Base-by-base conservation (phyloP, 2,888 invertebrate genomes). In the Drosophila mulleri region DNA sequence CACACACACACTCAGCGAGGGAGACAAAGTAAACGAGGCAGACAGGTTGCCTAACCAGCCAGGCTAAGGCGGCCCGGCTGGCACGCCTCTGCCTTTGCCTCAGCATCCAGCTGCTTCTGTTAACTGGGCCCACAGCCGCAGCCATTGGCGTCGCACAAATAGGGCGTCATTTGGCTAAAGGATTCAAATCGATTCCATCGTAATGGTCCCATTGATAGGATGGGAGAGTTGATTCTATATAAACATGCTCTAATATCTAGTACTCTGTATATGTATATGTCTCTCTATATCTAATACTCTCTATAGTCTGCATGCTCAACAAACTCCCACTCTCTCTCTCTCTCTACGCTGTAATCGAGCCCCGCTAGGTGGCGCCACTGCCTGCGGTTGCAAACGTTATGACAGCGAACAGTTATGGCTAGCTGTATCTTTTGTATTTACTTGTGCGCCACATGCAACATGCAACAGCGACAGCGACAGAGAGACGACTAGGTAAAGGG, bases 391-490 rank as follows among this genome's bases (percentile, higher is more conserved):
- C 76, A 76, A 59, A 3, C 65, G 12, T 80, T 76, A 79, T 82
- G 72, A 70, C 70, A 71, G 82, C 47, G 35, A 68, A 54, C 54
- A 41, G 54, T 54, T 54, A 39, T 39, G 69, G 75, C 75, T 16
- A 65, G 58, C 23, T 47, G 79, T 78, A 76, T 88, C 88, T 78
- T 84, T 86, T 88, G 83, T 88, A 81, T 88, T 88, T 85, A 88
- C 88, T 83, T 63, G 68, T 69, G 83, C 42, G 74, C 63, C 72
- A 58, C 70, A 72, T 73, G 74, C 82, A 78, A 69, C 67, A 82
- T 66, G 71, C 68, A 63, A 67, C 39, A 54, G 39, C 23, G 53
- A 2, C 39, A 39, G 53, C 29, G 29, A 2, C 39, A 39, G 53
- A 7, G 29, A 29, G 29, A 29, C 29, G 12, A 23, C 26, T 23